Evolutionary conservation across 1,140 invertebrate genomes (phyloP), one percentile per base, ranked within the genome.

Genomic region (Trachymyrmex cornetzi): DNA sequence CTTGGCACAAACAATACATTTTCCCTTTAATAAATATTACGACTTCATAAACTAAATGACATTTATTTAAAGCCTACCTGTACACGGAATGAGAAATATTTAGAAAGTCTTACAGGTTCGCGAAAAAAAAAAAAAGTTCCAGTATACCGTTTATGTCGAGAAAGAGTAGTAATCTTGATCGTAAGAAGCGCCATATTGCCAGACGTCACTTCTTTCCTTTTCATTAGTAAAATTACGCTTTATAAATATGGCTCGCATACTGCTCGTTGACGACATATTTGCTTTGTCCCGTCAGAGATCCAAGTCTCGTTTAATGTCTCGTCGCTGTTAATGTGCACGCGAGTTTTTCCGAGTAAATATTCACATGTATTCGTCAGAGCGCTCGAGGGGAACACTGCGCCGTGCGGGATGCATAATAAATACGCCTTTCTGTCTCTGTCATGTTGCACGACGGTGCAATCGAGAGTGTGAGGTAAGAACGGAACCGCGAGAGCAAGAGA

Each of bases 401-500:
- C 22, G 9, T 11, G 38, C 38, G 24, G 38, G 57, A 48, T 61
- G 55, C 22, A 24, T 74, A 82, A 82, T 48, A 74, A 74, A 74
- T 44, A 72, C 34, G 16, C 27, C 16, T 80, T 67, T 30, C 55
- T 22, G 38, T 71, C 44, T 72, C 67, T 59, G 34, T 82, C 53
- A 14, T 71, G 50, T 38, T 14, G 77, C 77, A 48, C 55, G 30
- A 14, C 64, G 7, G 57, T 77, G 88, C 79, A 79, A 87, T 81
- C 80, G 88, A 77, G 69, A 87, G 82, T 59, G 80, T 53, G 71
- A 63, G 66, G 53, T 48, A 66, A 50, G 69, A 85, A 85, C 74
- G 64, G 38, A 81, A 88, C 71, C 72, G 59, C 9, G 30, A 38
- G 34, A 11, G 64, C 7, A 12, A 4, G n/a, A 11, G 34, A 4